Base-by-base conservation (phyloP, 2,888 invertebrate species). In the Acrocyrtus sp. region DNA sequence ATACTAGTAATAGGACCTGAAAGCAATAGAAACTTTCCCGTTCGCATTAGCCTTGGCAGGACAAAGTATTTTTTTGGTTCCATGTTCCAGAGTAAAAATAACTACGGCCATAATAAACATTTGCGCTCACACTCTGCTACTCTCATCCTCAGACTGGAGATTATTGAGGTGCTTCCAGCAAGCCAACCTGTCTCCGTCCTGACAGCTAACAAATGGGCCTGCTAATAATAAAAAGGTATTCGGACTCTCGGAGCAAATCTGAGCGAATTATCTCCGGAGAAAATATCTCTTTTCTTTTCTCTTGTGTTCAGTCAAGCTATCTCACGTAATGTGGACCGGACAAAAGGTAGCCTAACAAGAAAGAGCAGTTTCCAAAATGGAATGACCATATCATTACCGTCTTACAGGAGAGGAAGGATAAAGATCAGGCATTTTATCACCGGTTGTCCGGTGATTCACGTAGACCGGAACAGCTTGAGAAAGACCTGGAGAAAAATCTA, bases 371-470 rank as follows among this genome's bases (percentile, higher is more conserved):
- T 39, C 39, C 39, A 39, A 12, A 69, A 54, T 41, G 56, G 27
- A 69, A 62, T 69, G 61, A 56, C 62, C 69, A 50, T 50, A n/a
- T n/a, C n/a, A n/a, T 61, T 39, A 50, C 50, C 39, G 48, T 61
- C 29, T 50, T 24, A 39, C 24, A 27, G 61, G 39, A 69, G 45
- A 45, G 45, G 51, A 54, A 60, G 68, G 69, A 69, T 69, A 69
- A 68, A 69, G 69, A 69, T 69, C 69, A 69, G 62, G 62, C 69
- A 69, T 69, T 69, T 69, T 69, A 69, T 69, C 69, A 69, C 69
- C 69, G 69, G 69, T 69, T 60, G 69, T 69, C 69, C 69, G 61
- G 61, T 68, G 34, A 68, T 61, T 61, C 68, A 53, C 60, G 68
- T 68, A 41, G 60, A 68, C 69, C 61, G 69, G 69, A 69, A 69